Conservation (phyloP, 2,888 invertebrate species). For the Lasioglossum lativentre region DNA sequence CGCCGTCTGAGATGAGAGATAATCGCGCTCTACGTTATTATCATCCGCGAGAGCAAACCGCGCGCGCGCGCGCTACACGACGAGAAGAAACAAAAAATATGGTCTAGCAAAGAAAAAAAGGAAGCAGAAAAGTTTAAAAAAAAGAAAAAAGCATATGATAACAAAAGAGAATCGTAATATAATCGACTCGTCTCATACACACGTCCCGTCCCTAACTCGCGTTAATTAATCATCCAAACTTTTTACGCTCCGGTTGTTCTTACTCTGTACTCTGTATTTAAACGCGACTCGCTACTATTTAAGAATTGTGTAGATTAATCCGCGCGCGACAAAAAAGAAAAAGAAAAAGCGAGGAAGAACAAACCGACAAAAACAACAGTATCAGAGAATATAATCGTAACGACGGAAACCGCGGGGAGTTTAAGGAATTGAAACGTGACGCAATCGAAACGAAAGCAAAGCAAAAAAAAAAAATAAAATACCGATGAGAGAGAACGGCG, state of each 20-base stretch:
- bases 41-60: not conserved
- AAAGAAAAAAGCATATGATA: not conserved
- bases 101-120: not conserved
- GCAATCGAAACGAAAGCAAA: not conserved
- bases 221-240: slow-evolving; percentile 65
- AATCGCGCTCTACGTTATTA: slow-evolving; percentile 16
- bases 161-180: not conserved
- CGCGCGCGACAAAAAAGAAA: not conserved
- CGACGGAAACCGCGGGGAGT: not conserved
- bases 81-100: not conserved
- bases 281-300: slow-evolving; percentile 49
- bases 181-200: slow-evolving; percentile 49
- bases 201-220: slow-evolving; percentile 67
- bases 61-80: not conserved
- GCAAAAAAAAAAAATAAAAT: not conserved
- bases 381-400: not conserved
- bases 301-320: slow-evolving; percentile 56
- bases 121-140: not conserved
- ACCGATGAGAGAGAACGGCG: not conserved
- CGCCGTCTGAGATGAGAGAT: slow-evolving; percentile 34
- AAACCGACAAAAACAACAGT: not conserved
- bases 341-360: not conserved
- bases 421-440: not conserved
- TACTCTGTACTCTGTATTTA: slow-evolving; percentile 61
- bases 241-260: slow-evolving; percentile 69